A percentile compares a stretch with the other conserved stretches of the same genome.
Evolutionary conservation across 2,797 vertebrate genomes (phyloP).

Genomic region (Limosa lapponica): DNA sequence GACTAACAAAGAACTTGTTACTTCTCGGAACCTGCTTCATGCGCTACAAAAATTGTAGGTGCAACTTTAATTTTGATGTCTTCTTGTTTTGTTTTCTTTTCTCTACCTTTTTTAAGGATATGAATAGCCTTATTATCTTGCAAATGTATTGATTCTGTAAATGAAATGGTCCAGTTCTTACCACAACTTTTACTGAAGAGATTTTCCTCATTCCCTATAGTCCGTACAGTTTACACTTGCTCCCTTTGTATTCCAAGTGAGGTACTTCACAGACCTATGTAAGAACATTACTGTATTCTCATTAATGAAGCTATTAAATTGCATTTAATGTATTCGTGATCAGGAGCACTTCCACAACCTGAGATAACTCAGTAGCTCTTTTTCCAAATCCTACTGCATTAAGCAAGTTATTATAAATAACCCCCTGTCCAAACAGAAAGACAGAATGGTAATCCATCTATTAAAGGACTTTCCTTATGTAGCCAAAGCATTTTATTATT

Average conservation of each 20-base stretch:
- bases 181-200: neutral
- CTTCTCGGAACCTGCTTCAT: neutral
- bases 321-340: neutral
- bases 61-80: neutral
- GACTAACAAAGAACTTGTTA: neutral
- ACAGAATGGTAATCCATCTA: neutral
- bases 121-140: neutral
- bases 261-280: neutral
- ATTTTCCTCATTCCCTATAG: neutral
- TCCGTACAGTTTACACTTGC: neutral
- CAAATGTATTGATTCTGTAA: neutral
- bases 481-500: neutral
- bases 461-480: neutral
- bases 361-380: neutral
- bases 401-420: neutral
- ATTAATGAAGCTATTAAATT: neutral
- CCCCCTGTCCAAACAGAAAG: neutral
- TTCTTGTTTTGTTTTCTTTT: neutral
- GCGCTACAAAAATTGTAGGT: neutral
- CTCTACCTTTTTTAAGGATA: neutral
- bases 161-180: neutral
- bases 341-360: neutral
- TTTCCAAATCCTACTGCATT: neutral
- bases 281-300: neutral
- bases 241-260: neutral